Base-by-base conservation (phyloP, 2,888 invertebrate species). In the Hemithea aestivaria region DNA sequence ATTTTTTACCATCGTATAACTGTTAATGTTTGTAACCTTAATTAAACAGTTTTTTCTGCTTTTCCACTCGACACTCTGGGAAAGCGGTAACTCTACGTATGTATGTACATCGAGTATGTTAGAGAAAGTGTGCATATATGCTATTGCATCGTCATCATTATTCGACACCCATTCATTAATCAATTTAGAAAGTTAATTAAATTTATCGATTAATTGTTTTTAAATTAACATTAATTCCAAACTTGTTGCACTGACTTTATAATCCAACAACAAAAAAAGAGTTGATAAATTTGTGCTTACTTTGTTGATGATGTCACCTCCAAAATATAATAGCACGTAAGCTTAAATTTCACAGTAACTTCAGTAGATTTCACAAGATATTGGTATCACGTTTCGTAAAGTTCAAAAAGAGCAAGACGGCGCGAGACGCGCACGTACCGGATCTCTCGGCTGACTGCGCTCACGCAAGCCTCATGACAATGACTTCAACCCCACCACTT, bases 111-210 rank as follows among this genome's bases (percentile, higher is more conserved):
- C 16, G 16, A 16, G 16, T 16, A 53, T 45, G 20, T 62, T 67
- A 75, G 80, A 77, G 80, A 80, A 80, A 80, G 80, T 76, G 64
- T 60, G 62, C 57, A 56, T 48, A 58, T 53, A 53, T 53, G 56
- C 49, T 56, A 65, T 43, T 68, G 63, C 65, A 58, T 57, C 61
- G 65, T 66, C 73, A 74, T 60, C 58, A 56, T 58, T 63, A 45
- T 38, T 40, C 26, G 38, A 32, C 33, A 61, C 58, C 62, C 62
- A 67, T 66, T 68, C 67, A 72, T 72, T 76, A 71, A 67, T 66
- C 72, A 69, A 64, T 59, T 57, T 74, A 78, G 79, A 80, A 80
- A 80, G 78, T 76, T 70, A 63, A 73, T 72, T 60, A 66, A 67
- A 58, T 55, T 40, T 56, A 61, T 58, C 54, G 48, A 52, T 48